phyloP scores from a whole-genome alignment of 2,888 invertebrate species.

The Melangyna quadrimaculata region DNA sequence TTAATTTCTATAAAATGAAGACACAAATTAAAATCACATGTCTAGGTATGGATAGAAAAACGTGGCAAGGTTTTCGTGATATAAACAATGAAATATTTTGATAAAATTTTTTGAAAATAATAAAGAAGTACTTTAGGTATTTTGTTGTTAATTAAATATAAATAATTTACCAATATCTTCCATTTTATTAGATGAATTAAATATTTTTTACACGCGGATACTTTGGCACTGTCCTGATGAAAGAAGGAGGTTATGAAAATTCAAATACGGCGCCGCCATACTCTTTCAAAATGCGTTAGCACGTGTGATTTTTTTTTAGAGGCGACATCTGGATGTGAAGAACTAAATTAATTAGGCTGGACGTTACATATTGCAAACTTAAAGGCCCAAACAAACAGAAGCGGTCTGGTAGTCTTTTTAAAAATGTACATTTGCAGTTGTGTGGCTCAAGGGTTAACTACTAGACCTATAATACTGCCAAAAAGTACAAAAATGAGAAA shows the following conservation, averaged over 20 bases:
- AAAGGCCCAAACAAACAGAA: no score
- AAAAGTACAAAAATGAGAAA: no score
- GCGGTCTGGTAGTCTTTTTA: no score
- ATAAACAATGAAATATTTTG: not conserved
- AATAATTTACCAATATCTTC: conserved; percentile 63
- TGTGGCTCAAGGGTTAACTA: no score
- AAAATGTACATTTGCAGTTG: no score
- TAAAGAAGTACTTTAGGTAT: not conserved
- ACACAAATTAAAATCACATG: not conserved
- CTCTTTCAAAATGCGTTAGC: conserved; percentile 35
- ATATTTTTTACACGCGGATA: conserved; percentile 14
- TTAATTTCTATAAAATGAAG: conserved; percentile 74
- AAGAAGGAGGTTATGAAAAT: conserved; percentile 62
- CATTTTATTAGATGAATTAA: conserved; percentile 34
- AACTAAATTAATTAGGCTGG: no score
- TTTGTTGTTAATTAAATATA: not conserved
- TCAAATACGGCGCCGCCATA: conserved; percentile 48
- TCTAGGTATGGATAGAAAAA: not conserved
- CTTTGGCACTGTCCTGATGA: conserved; percentile 11
- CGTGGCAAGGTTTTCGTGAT: not conserved
- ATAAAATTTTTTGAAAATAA: not conserved
- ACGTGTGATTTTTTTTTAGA: conserved; percentile 28
- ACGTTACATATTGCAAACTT: no score
- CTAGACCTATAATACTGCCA: no score
- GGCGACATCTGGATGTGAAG: conserved; percentile 21